phyloP scores from a whole-genome alignment of 2,888 invertebrate species.

The Labia minor region DNA sequence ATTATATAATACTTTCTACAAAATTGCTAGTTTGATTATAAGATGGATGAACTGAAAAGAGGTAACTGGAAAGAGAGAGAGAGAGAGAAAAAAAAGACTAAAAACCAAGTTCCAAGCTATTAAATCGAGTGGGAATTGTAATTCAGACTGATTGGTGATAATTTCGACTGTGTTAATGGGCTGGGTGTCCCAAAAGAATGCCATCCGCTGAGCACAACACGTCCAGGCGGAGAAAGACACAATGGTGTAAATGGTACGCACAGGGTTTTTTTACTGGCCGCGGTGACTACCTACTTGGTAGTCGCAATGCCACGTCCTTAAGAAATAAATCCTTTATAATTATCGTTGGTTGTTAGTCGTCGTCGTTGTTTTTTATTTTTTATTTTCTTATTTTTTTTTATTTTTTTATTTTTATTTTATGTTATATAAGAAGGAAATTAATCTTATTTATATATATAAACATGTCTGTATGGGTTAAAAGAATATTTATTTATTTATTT shows the following conservation, averaged over 20 bases:
- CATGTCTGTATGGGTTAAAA: neutral
- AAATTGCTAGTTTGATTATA: too few species aligned
- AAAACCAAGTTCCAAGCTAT: too few species aligned
- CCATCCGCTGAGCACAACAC: neutral
- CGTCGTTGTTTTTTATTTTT: too few species aligned
- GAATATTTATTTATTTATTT: neutral
- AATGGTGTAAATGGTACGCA: neutral
- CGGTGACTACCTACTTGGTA: too few species aligned
- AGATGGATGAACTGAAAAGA: too few species aligned
- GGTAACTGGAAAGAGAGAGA: too few species aligned
- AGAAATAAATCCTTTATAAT: neutral
- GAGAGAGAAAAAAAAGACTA: too few species aligned
- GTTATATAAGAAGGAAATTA: neutral
- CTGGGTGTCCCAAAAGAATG: neutral
- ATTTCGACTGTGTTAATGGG: neutral
- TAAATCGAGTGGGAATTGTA: neutral
- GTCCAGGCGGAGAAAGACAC: neutral
- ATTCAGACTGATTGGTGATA: constrained; percentile 2
- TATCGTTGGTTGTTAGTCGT: neutral
- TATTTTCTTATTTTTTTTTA: neutral
- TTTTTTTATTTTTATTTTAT: neutral
- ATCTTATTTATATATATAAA: neutral
- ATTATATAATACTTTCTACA: too few species aligned
- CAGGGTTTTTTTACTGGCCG: too few species aligned
- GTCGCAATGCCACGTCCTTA: neutral